Base-by-base conservation (phyloP, 2,113 vertebrate genomes). In the Toxostoma redivivum region DNA sequence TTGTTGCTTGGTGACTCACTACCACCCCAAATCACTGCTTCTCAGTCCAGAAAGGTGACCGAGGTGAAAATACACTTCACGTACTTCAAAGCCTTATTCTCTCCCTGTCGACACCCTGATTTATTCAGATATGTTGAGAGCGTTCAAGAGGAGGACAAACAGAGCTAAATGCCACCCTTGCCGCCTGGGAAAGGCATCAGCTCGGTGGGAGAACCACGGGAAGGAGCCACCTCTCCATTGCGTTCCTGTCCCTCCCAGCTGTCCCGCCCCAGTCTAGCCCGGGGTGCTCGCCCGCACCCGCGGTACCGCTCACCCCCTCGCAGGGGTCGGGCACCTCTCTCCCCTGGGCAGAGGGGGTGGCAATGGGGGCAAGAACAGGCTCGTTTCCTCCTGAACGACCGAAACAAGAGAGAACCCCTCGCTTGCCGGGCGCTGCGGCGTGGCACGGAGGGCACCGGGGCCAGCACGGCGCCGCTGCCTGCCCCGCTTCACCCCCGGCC, bases 141-240 rank as follows among this genome's bases (percentile, higher is more conserved):
- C 6, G 22, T 12, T 53, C 25, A 19, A 25, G 11, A 38, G 4
- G 5, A 40, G 19, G n/a, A 12, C 28, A 18, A 51, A 60, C 1
- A 1, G 30, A 81, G 40, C 3, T 30, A 13, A 19, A 27, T 6
- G 2, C 6, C 45, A 48, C 8, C 7, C 37, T 31, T 9, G 5
- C 0, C 7, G 19, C 64, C 64, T 2, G 31, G 40, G 40, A 80
- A 61, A 19, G 15, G 19, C 44, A 33, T 1, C 40, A 7, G 19
- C 1, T 57, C 31, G 50, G n/a, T 0, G 33, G 40, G 15, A 78
- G 23, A 31, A 5, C 23, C 50, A 12, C 3, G 1, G 33, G 7
- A 22, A 16, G 0, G 11, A 47, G 8, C 7, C n/a, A 11, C 13
- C 16, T 15, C 33, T 4, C 10, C 4, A 15, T 22, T 7, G 21